A percentile compares a stretch with the other conserved stretches of the same genome.
phyloP scores from a whole-genome alignment of 2,888 invertebrate species.

The Thera britannica region DNA sequence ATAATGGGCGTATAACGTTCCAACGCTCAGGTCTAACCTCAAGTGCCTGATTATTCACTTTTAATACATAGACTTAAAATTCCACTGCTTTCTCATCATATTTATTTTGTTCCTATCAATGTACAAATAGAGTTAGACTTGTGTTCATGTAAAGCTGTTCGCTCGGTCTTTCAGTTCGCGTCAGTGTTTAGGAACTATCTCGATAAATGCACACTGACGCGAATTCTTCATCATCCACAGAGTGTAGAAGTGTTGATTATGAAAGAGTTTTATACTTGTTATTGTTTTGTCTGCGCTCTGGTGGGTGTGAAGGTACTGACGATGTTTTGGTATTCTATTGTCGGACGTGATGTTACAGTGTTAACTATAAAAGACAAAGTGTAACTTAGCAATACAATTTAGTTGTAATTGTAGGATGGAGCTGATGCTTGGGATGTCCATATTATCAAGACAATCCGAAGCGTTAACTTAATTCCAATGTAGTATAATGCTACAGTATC shows the following conservation, averaged over 20 bases:
- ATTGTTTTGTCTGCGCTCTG: constrained; percentile 28
- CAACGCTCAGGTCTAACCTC: neutral
- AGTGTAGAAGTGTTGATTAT: constrained; percentile 30
- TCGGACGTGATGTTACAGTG: constrained; percentile 19
- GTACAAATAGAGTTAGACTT: constrained; percentile 16
- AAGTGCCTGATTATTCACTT: constrained; percentile 1
- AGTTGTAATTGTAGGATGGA: constrained; percentile 22
- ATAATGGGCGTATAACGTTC: neutral
- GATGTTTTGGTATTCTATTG: constrained; percentile 27
- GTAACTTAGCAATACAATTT: constrained; percentile 28
- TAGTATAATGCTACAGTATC: constrained; percentile 11
- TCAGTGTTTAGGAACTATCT: constrained; percentile 1
- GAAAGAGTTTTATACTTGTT: constrained; percentile 30
- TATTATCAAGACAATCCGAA: constrained; percentile 10
- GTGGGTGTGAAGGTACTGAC: constrained; percentile 25
- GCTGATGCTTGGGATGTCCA: constrained; percentile 2
- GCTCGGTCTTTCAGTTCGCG: constrained; percentile 12
- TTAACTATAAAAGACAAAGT: constrained; percentile 23
- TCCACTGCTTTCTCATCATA: neutral
- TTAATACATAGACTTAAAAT: neutral
- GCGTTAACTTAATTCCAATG: constrained; percentile 18
- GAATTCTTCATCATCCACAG: constrained; percentile 18
- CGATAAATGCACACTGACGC: constrained; percentile 11
- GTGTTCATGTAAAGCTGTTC: constrained; percentile 8
- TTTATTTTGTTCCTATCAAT: constrained; percentile 8